Base-by-base conservation (phyloP, 1,140 invertebrate species). In the Zaprionus africanus region DNA sequence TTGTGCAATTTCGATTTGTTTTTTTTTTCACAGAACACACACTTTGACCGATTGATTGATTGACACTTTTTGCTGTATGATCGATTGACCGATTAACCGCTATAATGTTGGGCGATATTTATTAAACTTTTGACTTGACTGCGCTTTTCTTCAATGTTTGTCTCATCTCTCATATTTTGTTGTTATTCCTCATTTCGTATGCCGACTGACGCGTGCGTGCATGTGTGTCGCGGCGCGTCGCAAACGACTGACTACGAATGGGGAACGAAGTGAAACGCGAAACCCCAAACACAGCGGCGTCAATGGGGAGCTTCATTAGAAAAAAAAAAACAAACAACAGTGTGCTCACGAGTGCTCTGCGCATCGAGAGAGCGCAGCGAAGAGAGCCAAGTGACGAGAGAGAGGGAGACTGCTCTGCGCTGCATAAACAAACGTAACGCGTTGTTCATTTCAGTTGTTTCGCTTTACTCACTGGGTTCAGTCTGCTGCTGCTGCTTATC, bases 91-190 rank as follows among this genome's bases (percentile, higher is more conserved):
- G 59, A 63, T 63, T 46, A 12, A 5, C 31, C 34, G 24, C 11
- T 38, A 36, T 59, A 65, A 49, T 12, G 38, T 11, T 9, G 15
- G 41, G 5, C 0, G 31, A 34, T 61, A 53, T 58, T 64, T 49
- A 38, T 54, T 58, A 54, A 75, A 83, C 65, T 84, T 64, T 81
- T 63, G 43, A 62, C 61, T 79, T 62, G 65, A 72, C 56, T 68
- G 62, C 65, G 66, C 59, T 62, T 34, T 59, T 22, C 49, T 34
- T 31, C 28, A 63, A 59, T 56, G 58, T 63, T 11, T 84, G 75
- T 78, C 76, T 62, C 70, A 71, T 78, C 82, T 78, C 82, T 69
- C 74, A 72, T 78, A 88, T 84, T 81, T 73, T 81, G 70, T 78
- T 81, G 60, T 74, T 83, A 65, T 71, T 82, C 12, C 38, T 64